Evolutionary conservation across 2,113 vertebrate species (phyloP).

Genomic region (Bungarus multicinctus): DNA sequence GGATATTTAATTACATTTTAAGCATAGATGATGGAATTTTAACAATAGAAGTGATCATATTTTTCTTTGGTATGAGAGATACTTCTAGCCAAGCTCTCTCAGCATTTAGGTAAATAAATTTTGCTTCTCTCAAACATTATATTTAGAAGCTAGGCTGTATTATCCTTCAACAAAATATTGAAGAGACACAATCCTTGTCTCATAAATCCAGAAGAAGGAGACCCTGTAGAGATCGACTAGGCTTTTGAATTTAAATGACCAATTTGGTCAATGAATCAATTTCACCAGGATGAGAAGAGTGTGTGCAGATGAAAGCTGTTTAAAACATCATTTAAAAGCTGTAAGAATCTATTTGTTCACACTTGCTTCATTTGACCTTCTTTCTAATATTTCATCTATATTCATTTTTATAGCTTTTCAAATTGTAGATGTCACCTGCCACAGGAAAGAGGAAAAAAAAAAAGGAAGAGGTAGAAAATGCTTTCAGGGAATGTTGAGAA

Average conservation of each 20-base stretch:
- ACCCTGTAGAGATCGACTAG: neutral
- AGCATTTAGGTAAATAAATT: neutral
- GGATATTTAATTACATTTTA: neutral
- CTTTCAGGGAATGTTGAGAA: neutral
- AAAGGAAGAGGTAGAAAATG: neutral
- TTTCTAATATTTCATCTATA: constrained; percentile 51
- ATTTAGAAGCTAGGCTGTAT: constrained; percentile 12
- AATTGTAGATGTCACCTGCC: constrained; percentile 45
- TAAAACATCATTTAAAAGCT: constrained; percentile 27
- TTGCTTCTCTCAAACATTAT: neutral
- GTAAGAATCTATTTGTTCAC: constrained; percentile 40
- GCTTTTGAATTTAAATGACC: constrained; percentile 60
- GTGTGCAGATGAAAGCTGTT: constrained; percentile 26
- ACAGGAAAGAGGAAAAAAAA: neutral
- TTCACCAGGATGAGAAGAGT: constrained; percentile 25
- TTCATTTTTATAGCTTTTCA: constrained; percentile 54
- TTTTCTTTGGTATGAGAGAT: neutral
- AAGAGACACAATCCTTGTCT: constrained; percentile 1
- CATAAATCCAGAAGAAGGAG: constrained; percentile 40
- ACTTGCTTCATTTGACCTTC: constrained; percentile 15
- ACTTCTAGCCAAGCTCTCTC: neutral
- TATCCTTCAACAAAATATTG: constrained; percentile 32
- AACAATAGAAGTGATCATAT: neutral
- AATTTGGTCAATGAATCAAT: constrained; percentile 60
- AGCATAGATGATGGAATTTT: neutral